These are phyloP conservation scores for Cerceris ruficornis DNA, from an alignment of 2,888 invertebrate genomes.

Conservation along the genomic window DNA sequence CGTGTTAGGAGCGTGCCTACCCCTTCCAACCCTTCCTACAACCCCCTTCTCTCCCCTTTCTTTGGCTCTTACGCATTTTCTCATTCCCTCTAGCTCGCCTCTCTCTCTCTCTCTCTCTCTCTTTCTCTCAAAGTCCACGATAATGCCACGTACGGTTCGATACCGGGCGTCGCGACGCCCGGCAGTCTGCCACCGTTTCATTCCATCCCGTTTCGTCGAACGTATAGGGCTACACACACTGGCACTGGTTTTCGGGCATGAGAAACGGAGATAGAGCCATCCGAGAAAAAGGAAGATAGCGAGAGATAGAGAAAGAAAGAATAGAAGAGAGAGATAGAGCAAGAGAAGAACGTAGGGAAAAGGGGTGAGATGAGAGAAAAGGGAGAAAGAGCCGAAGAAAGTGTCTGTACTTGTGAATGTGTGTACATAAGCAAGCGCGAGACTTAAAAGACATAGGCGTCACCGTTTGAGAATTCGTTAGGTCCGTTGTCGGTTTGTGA, in stretches of 20 bases:
- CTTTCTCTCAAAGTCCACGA: slow-evolving; percentile 56
- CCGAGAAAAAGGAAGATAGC: too few species aligned
- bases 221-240: slow-evolving; percentile 28
- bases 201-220: slow-evolving; percentile 64
- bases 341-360: too few species aligned
- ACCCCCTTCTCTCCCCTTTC: slow-evolving; percentile 14
- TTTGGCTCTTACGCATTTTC: slow-evolving; percentile 11
- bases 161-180: slow-evolving; percentile 78
- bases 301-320: too few species aligned
- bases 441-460: slow-evolving; percentile 47
- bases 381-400: slow-evolving; percentile 13
- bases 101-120: slow-evolving; percentile 27
- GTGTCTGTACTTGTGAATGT: neutral
- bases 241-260: slow-evolving; percentile 47
- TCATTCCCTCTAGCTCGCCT: slow-evolving; percentile 21
- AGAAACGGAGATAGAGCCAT: neutral
- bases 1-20: slow-evolving; percentile 43
- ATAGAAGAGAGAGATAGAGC: too few species aligned
- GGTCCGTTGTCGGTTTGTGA: slow-evolving; percentile 40
- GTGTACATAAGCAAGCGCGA: neutral
- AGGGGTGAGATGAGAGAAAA: too few species aligned
- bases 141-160: slow-evolving; percentile 74
- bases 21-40: slow-evolving; percentile 10
- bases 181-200: slow-evolving; percentile 78
- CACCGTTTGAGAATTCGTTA: slow-evolving; percentile 30